phyloP scores from a whole-genome alignment of 2,797 vertebrate genomes.

The Zenarchopterus dispar region DNA sequence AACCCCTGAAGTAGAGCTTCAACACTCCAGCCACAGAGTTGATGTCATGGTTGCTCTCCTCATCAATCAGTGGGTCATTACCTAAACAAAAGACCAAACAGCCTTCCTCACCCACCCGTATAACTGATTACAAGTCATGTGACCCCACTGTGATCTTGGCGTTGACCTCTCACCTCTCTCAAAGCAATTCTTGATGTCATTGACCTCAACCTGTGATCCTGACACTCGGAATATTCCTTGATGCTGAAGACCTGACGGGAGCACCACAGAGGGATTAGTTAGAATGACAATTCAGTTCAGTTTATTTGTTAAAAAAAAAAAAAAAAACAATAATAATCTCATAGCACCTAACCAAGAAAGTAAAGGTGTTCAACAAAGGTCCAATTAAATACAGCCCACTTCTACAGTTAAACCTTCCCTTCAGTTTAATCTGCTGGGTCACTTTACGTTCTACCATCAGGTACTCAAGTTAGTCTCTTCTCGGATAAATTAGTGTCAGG shows the following conservation, averaged over 20 bases:
- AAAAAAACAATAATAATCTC: too few species aligned
- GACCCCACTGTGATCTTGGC: background rate
- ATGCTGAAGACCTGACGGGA: slow-evolving; percentile 91
- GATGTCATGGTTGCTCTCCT: slow-evolving; percentile 98
- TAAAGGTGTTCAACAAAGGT: too few species aligned
- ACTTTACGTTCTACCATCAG: too few species aligned
- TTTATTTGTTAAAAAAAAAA: too few species aligned
- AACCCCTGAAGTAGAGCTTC: slow-evolving; percentile 97
- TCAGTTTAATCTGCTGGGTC: too few species aligned
- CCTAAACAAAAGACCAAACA: slow-evolving; percentile 75
- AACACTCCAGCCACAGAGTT: slow-evolving; percentile 98
- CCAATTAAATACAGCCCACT: too few species aligned
- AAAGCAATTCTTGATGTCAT: slow-evolving; percentile 99
- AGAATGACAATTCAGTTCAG: too few species aligned
- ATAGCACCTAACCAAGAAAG: too few species aligned
- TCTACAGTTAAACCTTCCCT: too few species aligned
- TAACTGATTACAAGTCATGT: background rate
- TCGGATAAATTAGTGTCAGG: too few species aligned
- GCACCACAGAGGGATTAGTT: background rate
- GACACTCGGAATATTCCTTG: slow-evolving; percentile 98
- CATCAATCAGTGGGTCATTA: slow-evolving; percentile 96
- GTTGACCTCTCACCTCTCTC: slow-evolving; percentile 89
- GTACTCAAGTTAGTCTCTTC: too few species aligned
- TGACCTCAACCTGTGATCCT: slow-evolving; percentile 98
- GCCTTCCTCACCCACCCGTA: background rate